Evolutionary conservation across 1,140 invertebrate species (phyloP), one percentile per base, ranked within the genome.

Genomic region (Lordiphosa collinella): DNA sequence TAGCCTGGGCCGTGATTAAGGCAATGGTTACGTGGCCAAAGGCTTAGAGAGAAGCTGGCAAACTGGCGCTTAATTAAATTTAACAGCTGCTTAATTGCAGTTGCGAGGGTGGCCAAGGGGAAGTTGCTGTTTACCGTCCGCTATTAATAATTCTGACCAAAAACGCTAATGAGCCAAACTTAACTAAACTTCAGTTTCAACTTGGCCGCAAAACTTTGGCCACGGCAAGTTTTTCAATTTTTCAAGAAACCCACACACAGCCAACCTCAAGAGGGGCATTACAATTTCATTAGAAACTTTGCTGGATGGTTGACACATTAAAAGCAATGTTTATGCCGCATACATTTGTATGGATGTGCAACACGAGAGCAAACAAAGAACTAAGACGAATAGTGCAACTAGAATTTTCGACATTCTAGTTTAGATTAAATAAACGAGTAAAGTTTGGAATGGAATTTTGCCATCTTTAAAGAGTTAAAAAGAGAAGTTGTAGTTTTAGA

Each of bases 31-130:
- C 48, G 59, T 66, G 67, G 70, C 54, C 73, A 76, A 68, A 76
- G 76, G 76, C 52, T 82, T 75, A 56, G 52, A 52, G 32, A 40
- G 32, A 16, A 43, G 11, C 35, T 22, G 37, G 56, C 78, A 56
- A 65, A 61, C 59, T 52, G 72, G 41, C 37, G 76, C 76, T 69
- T 82, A 84, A 82, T 82, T 82, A 84, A 82, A 82, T 82, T 73
- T 82, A 82, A 82, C 71, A 84, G 78, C 76, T 82, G 71, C 78
- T 82, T 82, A 80, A 80, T 80, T 80, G 76, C 76, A 71, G 76
- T 58, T 41, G 11, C 41, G 50, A 22, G 37, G 41, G 35, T 48
- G 29, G 5, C 12, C 12, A 35, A 43, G 40, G n/a, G 18, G 25
- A 10, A 10, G 55, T 41, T 5, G 36, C 13, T 12, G 6, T 29